phyloP scores from a whole-genome alignment of 2,113 vertebrate species.

The Serilophus lunatus region DNA sequence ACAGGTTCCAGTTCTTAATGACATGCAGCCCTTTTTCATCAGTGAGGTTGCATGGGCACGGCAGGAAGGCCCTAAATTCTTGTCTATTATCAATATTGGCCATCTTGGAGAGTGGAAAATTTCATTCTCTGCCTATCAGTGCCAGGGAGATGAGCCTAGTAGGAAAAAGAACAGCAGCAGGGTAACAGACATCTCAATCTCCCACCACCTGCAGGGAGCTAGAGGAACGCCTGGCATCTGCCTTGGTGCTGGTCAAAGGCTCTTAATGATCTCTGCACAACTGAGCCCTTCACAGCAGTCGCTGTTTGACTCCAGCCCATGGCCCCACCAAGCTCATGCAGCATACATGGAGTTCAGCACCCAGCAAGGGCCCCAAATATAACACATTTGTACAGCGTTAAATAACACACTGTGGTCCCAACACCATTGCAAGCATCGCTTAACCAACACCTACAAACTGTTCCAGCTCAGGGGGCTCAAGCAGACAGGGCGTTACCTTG shows the following conservation, averaged over 20 bases:
- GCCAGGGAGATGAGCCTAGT: background rate
- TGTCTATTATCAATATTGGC: background rate
- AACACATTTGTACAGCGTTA: accelerated
- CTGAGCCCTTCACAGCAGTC: background rate
- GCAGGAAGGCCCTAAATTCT: background rate
- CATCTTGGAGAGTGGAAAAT: background rate
- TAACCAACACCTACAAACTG: accelerated
- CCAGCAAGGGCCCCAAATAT: background rate
- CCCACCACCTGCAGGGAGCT: background rate
- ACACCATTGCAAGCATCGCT: accelerated
- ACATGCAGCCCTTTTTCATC: background rate
- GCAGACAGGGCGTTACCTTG: background rate
- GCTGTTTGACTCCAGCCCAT: background rate
- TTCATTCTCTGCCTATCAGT: background rate
- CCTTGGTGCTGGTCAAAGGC: background rate
- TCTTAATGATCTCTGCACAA: accelerated
- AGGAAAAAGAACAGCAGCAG: background rate
- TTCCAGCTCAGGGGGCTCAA: background rate
- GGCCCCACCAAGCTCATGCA: background rate
- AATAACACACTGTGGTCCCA: accelerated
- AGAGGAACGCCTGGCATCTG: background rate
- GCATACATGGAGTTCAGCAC: background rate
- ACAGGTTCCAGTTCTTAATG: background rate
- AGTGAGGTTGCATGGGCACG: accelerated
- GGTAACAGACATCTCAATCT: background rate